Base-by-base conservation (phyloP, 2,113 vertebrate species). In the Lophius piscatorius region DNA sequence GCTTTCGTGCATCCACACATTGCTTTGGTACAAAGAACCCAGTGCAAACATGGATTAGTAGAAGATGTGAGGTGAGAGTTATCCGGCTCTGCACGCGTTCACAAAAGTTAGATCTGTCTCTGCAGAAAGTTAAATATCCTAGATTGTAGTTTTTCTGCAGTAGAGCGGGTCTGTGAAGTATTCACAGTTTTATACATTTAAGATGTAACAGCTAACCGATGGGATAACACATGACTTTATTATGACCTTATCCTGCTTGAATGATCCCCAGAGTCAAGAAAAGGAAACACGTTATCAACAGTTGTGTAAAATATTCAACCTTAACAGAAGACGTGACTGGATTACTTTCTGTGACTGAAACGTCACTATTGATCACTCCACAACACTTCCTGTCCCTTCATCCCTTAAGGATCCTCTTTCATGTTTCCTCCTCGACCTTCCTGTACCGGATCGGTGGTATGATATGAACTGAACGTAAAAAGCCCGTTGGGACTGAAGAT, bases 1-100 rank as follows among this genome's bases (percentile, higher is more conserved):
- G 51, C 64, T 36, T 72, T 54, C 54, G 72, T 84, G 78, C 72
- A 57, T 66, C 70, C 52, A 70, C 52, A 74, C 50, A 51, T 79
- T 74, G 46, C 46, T 57, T 80, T 83, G 82, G 82, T 72, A 66
- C 59, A 36, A 14, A 63, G 14, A 4, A 1, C 34, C 22, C 41
- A 16, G 47, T 77, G 60, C 65, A 70, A 61, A 64, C 70, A 82
- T 74, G 74, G 65, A 47, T 49, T 70, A 54, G 47, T 56, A 54
- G 47, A 54, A 7, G 24, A 3, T 28, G 50, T 64, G 77, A 33
- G 58, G 51, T 29, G 59, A 67, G 57, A 69, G 63, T 44, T 39
- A 39, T 41, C 36, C 18, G 64, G 45, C 54, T 69, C 44, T 35
- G 11, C 64, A 16, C 46, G 28, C 42, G 10, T 2, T 14, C 46